Evolutionary conservation across 2,797 vertebrate genomes (phyloP).

Genomic region (Micrastur ruficollis): DNA sequence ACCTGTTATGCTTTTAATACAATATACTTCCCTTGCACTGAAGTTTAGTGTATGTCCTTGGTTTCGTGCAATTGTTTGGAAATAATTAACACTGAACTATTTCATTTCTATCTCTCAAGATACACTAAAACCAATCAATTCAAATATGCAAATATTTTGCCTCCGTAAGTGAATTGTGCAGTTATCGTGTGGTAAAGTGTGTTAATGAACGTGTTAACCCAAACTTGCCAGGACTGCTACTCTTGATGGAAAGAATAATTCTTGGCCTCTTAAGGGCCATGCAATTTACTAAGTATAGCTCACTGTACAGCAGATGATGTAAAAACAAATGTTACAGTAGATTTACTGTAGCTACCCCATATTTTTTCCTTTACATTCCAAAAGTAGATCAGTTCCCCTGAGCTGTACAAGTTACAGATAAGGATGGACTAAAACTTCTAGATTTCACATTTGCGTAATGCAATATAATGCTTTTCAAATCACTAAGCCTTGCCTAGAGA

Average conservation of each 20-base stretch:
- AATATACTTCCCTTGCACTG: neutral
- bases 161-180: neutral
- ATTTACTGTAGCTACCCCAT: neutral
- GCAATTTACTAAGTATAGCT: neutral
- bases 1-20: neutral
- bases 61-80: neutral
- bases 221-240: neutral
- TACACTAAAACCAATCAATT: neutral
- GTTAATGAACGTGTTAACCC: neutral
- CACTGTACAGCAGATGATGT: neutral
- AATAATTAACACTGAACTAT: neutral
- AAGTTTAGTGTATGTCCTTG: neutral
- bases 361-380: neutral
- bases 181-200: neutral
- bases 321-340: neutral
- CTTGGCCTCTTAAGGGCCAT: neutral
- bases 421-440: constrained; percentile 34
- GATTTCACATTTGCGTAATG: constrained; percentile 21
- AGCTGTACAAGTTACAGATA: constrained; percentile 42
- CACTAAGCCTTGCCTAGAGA: constrained; percentile 9
- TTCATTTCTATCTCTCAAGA: neutral
- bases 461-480: constrained; percentile 53
- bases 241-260: neutral
- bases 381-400: neutral
- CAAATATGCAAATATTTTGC: neutral